Evolutionary conservation across 2,888 invertebrate species (phyloP).

Genomic region (Iselma pallidipennis): DNA sequence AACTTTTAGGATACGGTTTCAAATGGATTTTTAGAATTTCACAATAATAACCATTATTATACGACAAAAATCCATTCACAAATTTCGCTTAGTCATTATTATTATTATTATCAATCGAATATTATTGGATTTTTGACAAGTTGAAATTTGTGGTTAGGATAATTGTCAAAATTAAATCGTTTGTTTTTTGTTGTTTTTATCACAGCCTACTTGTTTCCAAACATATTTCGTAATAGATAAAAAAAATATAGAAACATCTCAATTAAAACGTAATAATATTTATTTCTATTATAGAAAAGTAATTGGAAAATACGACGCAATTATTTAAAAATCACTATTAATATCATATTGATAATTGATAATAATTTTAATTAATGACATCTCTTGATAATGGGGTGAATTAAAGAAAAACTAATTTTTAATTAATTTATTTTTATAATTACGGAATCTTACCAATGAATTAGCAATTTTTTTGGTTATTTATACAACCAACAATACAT

Average conservation of each 20-base stretch:
- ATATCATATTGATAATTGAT: too few relatives aligned
- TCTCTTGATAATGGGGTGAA: too few relatives aligned
- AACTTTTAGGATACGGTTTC: too few relatives aligned
- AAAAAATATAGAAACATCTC: background rate
- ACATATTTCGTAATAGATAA: too few relatives aligned
- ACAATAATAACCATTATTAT: background rate
- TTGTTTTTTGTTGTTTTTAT: background rate
- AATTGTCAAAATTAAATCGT: background rate
- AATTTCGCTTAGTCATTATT: background rate
- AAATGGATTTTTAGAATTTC: too few relatives aligned
- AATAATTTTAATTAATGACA: too few relatives aligned
- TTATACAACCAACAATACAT: conserved; percentile 14
- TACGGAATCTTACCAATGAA: conserved; percentile 7
- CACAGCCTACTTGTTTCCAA: background rate
- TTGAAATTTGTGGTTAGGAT: background rate
- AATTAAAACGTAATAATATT: background rate
- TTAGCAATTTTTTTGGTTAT: background rate
- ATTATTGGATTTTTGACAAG: background rate
- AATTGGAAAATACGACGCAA: too few relatives aligned
- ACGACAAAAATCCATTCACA: background rate
- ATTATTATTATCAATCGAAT: background rate
- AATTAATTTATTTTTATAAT: too few relatives aligned
- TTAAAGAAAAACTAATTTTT: too few relatives aligned
- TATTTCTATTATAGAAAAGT: background rate
- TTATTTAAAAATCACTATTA: too few relatives aligned